Conservation (phyloP, 2,797 vertebrate genomes). For the Cynopterus sphinx region DNA sequence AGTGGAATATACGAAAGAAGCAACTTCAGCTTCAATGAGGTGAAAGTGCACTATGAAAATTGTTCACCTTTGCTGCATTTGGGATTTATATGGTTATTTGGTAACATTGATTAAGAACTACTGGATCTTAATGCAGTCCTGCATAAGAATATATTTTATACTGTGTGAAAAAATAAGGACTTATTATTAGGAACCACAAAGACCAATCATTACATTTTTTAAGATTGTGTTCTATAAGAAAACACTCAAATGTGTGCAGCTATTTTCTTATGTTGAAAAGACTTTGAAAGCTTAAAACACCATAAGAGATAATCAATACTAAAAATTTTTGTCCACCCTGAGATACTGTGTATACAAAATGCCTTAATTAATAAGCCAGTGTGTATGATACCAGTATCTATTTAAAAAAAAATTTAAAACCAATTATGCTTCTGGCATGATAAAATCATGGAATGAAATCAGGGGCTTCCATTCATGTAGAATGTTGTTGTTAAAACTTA, state of each 20-base stretch:
- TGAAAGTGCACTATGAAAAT: constrained; percentile 86
- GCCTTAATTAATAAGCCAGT: constrained; percentile 85
- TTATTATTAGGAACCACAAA: constrained; percentile 77
- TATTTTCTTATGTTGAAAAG: constrained; percentile 80
- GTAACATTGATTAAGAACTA: constrained; percentile 79
- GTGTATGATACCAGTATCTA: constrained; percentile 62
- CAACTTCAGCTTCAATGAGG: constrained; percentile 87
- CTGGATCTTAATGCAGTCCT: constrained; percentile 80
- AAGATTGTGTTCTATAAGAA: constrained; percentile 79
- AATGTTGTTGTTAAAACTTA: constrained; percentile 78
- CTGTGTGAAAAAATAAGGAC: constrained; percentile 75
- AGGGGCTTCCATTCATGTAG: constrained; percentile 82
- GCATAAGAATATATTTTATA: constrained; percentile 76
- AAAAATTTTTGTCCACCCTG: constrained; percentile 84
- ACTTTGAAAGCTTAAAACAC: constrained; percentile 76
- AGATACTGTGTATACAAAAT: constrained; percentile 83
- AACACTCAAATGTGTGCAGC: constrained; percentile 81
- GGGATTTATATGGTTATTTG: constrained; percentile 78
- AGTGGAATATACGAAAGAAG: constrained; percentile 85
- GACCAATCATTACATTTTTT: constrained; percentile 81
- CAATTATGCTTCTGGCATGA: constrained; percentile 77
- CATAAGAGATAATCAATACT: constrained; percentile 76
- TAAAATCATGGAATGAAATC: constrained; percentile 81
- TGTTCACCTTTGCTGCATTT: constrained; percentile 83
- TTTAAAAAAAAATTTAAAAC: constrained; percentile 82